Evolutionary conservation across 1,140 invertebrate species (phyloP).

Genomic region (Rhizoglyphus robini): DNA sequence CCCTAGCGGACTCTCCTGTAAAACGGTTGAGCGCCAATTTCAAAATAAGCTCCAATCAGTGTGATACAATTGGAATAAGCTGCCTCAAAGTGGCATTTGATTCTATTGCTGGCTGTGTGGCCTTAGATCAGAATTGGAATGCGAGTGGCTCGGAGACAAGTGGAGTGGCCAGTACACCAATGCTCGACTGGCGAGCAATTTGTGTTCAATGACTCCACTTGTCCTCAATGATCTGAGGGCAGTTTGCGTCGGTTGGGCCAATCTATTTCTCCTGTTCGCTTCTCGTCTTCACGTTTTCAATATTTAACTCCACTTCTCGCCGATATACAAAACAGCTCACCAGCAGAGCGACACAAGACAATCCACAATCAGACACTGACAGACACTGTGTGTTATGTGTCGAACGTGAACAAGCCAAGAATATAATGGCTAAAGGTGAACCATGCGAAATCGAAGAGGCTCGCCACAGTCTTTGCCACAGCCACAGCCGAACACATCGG

Average conservation of each 20-base stretch:
- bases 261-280: slow-evolving; percentile 2
- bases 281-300: not conserved
- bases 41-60: not conserved
- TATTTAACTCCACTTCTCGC: not conserved
- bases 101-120: not conserved
- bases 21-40: not conserved
- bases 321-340: slow-evolving; percentile 1
- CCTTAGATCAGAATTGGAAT: slow-evolving; percentile 11
- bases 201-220: not conserved
- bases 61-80: not conserved
- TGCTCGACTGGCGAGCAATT: not conserved
- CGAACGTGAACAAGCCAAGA: no score
- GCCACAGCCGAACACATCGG: not conserved
- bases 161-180: not conserved
- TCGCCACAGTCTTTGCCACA: no score
- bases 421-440: slow-evolving; percentile 1
- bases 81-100: not conserved
- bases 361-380: not conserved
- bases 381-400: not conserved
- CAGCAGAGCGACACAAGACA: not conserved
- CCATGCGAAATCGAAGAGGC: slow-evolving; percentile 6
- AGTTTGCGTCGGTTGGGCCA: not conserved
- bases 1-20: not conserved
- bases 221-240: slow-evolving; percentile 10
- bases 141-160: not conserved